A percentile compares a stretch with the other conserved stretches of the same genome.
These are phyloP conservation scores for Uromys caudimaculatus DNA, from an alignment of 2,797 vertebrate genomes.

Conservation along the genomic window DNA sequence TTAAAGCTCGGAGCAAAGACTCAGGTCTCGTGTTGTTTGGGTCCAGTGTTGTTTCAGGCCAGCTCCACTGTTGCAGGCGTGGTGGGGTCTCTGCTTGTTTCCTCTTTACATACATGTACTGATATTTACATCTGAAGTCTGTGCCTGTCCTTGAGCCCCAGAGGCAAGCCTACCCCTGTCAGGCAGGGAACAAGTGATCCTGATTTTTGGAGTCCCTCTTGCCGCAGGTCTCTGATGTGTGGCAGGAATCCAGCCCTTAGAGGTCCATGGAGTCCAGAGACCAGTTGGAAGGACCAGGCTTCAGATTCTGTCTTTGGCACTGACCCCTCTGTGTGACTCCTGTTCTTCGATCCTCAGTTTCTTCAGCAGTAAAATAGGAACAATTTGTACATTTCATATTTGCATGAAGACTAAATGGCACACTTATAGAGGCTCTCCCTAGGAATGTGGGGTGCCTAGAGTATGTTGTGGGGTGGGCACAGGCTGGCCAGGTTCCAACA, in stretches of 20 bases:
- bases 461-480: accelerated
- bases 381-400: not conserved
- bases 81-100: not conserved
- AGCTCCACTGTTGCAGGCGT: not conserved
- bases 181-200: not conserved
- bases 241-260: not conserved
- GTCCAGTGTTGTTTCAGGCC: not conserved
- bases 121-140: not conserved
- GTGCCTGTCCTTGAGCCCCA: not conserved
- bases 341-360: not conserved
- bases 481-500: not conserved
- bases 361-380: not conserved
- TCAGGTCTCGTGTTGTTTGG: not conserved
- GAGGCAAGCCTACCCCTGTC: not conserved
- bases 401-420: not conserved
- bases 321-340: not conserved
- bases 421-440: accelerated
- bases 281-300: not conserved
- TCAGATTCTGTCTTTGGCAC: not conserved
- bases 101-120: not conserved
- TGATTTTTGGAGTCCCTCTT: not conserved
- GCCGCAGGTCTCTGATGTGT: too few species aligned
- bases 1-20: not conserved
- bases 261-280: not conserved
- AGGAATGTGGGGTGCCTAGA: not conserved